A percentile compares a stretch with the other conserved stretches of the same genome.
Conservation (phyloP, 2,113 vertebrate genomes). For the Colistium nudipinnis region DNA sequence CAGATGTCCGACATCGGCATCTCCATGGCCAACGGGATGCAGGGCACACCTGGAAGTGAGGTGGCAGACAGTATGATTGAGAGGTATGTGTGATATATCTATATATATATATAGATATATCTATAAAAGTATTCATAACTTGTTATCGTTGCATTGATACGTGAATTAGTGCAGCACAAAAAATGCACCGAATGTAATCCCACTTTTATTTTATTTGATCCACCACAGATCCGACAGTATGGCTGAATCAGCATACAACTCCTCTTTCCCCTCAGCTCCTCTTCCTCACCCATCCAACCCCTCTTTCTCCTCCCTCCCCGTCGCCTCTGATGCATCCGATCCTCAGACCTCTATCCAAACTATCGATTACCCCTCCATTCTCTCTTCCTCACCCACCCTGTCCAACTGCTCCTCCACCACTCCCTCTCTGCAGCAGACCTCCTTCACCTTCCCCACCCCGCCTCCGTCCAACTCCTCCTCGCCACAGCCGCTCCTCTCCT, state of each 20-base stretch:
- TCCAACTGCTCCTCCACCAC: slow-evolving; percentile 49
- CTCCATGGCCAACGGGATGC: slow-evolving; percentile 58
- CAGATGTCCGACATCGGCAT: slow-evolving; percentile 71
- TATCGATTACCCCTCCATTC: slow-evolving; percentile 67
- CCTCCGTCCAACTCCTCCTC: slow-evolving; percentile 68
- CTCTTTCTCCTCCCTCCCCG: slow-evolving; percentile 61
- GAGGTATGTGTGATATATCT: slow-evolving; percentile 54
- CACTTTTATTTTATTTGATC: slow-evolving; percentile 9
- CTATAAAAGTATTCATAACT: too few relatives aligned
- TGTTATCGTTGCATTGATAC: background rate
- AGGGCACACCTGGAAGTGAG: slow-evolving; percentile 55
- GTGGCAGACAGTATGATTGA: slow-evolving; percentile 66
- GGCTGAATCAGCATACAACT: slow-evolving; percentile 60
- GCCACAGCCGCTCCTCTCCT: slow-evolving; percentile 55
- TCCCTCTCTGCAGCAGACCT: slow-evolving; percentile 66
- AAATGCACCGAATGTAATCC: background rate
- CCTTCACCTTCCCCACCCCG: slow-evolving; percentile 75
- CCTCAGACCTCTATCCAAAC: slow-evolving; percentile 48
- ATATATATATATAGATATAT: too few relatives aligned
- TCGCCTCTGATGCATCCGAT: slow-evolving; percentile 50
- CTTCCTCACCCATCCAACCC: slow-evolving; percentile 68
- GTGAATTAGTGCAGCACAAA: background rate
- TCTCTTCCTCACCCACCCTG: slow-evolving; percentile 54
- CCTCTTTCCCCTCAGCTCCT: slow-evolving; percentile 61
- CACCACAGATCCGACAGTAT: slow-evolving; percentile 69